Evolutionary conservation across 2,888 invertebrate genomes (phyloP).

Genomic region (Plebejus melissa): DNA sequence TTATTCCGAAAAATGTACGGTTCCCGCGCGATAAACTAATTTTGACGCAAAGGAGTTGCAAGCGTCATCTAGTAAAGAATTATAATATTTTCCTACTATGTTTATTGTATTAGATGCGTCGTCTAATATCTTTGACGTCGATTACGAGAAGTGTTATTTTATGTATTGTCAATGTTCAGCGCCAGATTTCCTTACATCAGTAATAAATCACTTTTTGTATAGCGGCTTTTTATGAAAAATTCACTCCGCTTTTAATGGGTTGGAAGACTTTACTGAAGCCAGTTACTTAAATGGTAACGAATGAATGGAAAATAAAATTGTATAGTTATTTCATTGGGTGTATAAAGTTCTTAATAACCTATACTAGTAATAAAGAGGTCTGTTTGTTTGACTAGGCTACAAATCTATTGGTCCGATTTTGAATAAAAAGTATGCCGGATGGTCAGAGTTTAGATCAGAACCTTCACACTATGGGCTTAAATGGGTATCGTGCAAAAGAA

Average conservation of each 20-base stretch:
- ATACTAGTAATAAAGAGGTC: neutral
- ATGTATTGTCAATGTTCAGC: conserved; percentile 2
- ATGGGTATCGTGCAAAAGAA: too few species aligned
- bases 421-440: too few species aligned
- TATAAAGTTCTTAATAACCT: neutral
- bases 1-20: too few species aligned
- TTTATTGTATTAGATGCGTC: neutral
- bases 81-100: too few species aligned
- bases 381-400: neutral
- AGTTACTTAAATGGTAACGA: neutral
- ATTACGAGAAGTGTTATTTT: neutral
- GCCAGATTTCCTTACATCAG: conserved; percentile 6
- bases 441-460: too few species aligned
- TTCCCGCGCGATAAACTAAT: too few species aligned
- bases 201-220: conserved; percentile 10
- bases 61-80: too few species aligned
- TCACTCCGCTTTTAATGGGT: neutral
- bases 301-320: neutral
- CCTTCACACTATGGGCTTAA: too few species aligned
- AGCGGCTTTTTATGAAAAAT: neutral
- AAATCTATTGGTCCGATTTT: too few species aligned
- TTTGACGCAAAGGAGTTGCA: too few species aligned
- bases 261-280: neutral
- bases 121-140: neutral
- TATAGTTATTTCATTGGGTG: neutral